These are phyloP conservation scores for Leptonema lineaticorne DNA, from an alignment of 1,140 invertebrate genomes.

Conservation along the genomic window DNA sequence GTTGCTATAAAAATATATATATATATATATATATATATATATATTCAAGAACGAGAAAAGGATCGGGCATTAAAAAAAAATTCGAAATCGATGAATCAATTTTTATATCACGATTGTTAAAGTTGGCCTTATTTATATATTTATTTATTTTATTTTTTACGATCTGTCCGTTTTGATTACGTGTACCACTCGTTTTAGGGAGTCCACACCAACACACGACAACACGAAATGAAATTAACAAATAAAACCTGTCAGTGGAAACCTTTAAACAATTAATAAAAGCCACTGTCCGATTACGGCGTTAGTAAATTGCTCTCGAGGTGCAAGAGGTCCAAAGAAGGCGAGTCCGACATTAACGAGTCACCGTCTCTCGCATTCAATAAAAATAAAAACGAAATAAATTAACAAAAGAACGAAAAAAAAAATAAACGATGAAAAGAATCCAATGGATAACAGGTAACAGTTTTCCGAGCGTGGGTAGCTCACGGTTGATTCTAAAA, in stretches of 20 bases:
- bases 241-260: conserved; percentile 18
- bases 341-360: conserved; percentile 25
- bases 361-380: conserved; percentile 5
- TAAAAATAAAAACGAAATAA: not conserved
- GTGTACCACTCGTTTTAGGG: not conserved
- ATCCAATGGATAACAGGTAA: conserved; percentile 18
- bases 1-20: too few species aligned
- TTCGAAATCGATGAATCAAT: not conserved
- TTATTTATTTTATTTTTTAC: too few species aligned
- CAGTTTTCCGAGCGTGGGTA: conserved; percentile 14
- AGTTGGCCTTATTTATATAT: not conserved
- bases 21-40: too few species aligned
- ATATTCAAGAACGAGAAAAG: too few species aligned
- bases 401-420: not conserved
- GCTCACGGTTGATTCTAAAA: conserved; percentile 9
- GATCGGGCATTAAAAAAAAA: too few species aligned
- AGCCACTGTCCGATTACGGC: conserved; percentile 15
- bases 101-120: not conserved
- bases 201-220: not conserved
- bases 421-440: not conserved
- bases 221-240: conserved; percentile 2
- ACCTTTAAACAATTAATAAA: conserved; percentile 27
- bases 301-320: conserved; percentile 8
- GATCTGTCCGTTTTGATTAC: not conserved
- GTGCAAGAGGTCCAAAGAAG: conserved; percentile 2